These are phyloP conservation scores for Eulithis testata DNA, from an alignment of 2,888 invertebrate genomes.

Conservation along the genomic window DNA sequence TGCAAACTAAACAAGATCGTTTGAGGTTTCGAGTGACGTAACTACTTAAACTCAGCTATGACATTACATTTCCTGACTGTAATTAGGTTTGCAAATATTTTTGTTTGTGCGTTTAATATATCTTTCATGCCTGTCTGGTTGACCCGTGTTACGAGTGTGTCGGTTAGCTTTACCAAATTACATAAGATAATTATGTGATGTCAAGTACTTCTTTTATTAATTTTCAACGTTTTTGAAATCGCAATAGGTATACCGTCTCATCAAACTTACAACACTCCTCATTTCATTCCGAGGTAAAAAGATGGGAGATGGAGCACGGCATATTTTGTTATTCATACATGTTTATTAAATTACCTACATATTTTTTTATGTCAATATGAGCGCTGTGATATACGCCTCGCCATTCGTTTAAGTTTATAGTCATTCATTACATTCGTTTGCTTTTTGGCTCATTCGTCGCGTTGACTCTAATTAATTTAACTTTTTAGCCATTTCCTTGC, in stretches of 20 bases:
- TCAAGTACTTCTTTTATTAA: no score
- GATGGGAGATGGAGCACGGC: no score
- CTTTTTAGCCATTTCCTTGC: conserved; percentile 27
- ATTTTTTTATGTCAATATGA: not conserved
- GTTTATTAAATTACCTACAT: no score
- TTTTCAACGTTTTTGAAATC: no score
- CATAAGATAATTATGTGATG: conserved; percentile 1
- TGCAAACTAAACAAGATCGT: no score
- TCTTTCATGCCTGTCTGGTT: conserved; percentile 66
- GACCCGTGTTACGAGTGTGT: conserved; percentile 52
- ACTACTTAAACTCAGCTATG: conserved; percentile 11
- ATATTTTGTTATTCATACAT: no score
- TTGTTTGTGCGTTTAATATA: conserved; percentile 65
- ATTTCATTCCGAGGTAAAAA: no score
- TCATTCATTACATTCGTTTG: conserved; percentile 32
- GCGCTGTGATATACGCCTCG: not conserved
- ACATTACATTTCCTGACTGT: conserved; percentile 59
- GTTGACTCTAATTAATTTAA: conserved; percentile 34
- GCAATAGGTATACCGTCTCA: no score
- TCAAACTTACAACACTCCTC: no score
- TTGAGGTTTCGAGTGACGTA: not conserved
- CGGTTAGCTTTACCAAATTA: conserved; percentile 15
- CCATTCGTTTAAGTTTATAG: conserved; percentile 21
- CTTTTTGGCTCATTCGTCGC: conserved; percentile 18
- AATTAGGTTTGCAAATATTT: conserved; percentile 75